Percentiles rank a stretch among this genome's conserved stretches.
Evolutionary conservation across 2,797 vertebrate genomes (phyloP).

Genomic region (Steatocranus sp.): DNA sequence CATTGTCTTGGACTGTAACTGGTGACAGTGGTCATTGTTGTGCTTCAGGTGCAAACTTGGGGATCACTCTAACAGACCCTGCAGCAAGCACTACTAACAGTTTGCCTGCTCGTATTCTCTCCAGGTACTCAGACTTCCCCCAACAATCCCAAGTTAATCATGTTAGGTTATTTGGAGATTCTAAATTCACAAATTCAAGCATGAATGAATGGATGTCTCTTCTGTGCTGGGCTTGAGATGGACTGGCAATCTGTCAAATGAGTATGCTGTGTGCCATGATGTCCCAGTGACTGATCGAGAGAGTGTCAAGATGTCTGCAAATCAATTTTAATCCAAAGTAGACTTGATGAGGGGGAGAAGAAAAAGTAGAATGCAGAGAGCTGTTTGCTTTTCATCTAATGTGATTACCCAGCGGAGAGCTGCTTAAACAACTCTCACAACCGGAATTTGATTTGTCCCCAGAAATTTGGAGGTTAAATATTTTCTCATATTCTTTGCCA

Average conservation of each 20-base stretch:
- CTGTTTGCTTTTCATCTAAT: neutral
- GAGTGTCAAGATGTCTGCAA: neutral
- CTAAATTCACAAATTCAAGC: neutral
- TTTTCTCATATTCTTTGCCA: neutral
- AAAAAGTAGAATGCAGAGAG: neutral
- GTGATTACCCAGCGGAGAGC: neutral
- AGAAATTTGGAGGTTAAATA: neutral
- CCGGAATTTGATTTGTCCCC: neutral
- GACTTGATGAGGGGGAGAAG: neutral
- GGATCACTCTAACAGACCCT: neutral
- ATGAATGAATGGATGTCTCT: neutral
- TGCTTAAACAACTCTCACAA: neutral
- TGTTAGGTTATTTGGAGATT: neutral
- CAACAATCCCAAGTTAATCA: neutral
- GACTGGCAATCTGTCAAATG: neutral
- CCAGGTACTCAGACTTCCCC: neutral
- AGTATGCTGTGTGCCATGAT: neutral
- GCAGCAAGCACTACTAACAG: neutral
- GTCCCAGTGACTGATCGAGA: neutral
- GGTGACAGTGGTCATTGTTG: neutral
- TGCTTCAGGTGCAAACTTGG: neutral
- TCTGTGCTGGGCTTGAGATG: neutral
- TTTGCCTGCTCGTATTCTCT: neutral
- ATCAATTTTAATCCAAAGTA: neutral
- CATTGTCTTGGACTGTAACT: neutral